Conservation (phyloP, 2,888 invertebrate species). For the Machimus rusticus region DNA sequence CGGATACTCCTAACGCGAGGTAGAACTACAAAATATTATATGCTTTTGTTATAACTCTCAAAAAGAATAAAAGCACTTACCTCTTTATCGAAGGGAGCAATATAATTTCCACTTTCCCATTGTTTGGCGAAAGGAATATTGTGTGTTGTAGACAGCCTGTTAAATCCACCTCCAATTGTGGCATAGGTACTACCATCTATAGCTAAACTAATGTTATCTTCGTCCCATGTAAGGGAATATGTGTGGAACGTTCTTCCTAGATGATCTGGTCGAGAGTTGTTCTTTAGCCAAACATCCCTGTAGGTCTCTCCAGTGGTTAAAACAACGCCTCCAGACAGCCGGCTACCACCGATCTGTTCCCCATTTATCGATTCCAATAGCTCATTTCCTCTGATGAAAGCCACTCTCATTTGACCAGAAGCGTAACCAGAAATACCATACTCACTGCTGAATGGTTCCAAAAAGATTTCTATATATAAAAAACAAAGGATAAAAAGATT, state of each 20-base stretch:
- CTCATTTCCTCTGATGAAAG: slow-evolving; percentile 72
- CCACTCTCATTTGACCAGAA: slow-evolving; percentile 76
- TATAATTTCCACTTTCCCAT: slow-evolving; percentile 68
- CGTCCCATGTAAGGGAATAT: slow-evolving; percentile 74
- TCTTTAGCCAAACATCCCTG: slow-evolving; percentile 62
- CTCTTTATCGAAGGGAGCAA: slow-evolving; percentile 80
- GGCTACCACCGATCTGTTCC: slow-evolving; percentile 54
- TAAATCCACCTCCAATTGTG: slow-evolving; percentile 59
- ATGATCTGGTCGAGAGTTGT: slow-evolving; percentile 59
- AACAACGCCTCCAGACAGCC: slow-evolving; percentile 55
- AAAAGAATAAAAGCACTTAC: slow-evolving; percentile 57
- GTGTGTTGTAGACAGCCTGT: slow-evolving; percentile 50
- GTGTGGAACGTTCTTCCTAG: slow-evolving; percentile 71
- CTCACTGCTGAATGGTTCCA: slow-evolving; percentile 70
- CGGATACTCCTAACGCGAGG: slow-evolving; percentile 78
- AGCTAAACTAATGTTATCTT: slow-evolving; percentile 52
- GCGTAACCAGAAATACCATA: slow-evolving; percentile 70
- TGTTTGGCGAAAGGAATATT: slow-evolving; percentile 60
- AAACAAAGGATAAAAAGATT: slow-evolving; percentile 7
- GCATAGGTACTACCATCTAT: slow-evolving; percentile 69
- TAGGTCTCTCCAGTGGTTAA: slow-evolving; percentile 55
- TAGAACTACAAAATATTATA: slow-evolving; percentile 71
- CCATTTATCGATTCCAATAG: slow-evolving; percentile 52
- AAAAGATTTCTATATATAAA: slow-evolving; percentile 66
- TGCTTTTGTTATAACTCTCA: slow-evolving; percentile 9